Evolutionary conservation across 2,113 vertebrate species (phyloP).

Genomic region (Carettochelys insculpta): DNA sequence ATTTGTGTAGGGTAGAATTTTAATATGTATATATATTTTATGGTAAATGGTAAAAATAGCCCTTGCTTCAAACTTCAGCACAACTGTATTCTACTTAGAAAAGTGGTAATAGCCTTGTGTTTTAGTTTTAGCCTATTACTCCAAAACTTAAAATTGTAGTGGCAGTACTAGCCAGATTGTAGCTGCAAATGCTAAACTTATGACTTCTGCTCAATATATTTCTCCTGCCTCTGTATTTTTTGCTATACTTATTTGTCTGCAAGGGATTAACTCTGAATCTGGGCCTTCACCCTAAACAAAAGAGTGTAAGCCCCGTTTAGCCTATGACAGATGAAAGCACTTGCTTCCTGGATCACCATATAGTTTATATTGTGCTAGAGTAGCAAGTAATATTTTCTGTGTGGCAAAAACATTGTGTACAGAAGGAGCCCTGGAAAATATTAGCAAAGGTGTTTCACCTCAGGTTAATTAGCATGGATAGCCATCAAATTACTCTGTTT

Average conservation of each 20-base stretch:
- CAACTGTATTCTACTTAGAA: not conserved
- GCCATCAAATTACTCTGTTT: not conserved
- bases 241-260: not conserved
- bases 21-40: too few relatives aligned
- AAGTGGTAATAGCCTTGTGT: not conserved
- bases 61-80: not conserved
- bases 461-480: not conserved
- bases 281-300: conserved; percentile 40
- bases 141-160: not conserved
- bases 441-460: not conserved
- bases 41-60: not conserved
- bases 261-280: not conserved
- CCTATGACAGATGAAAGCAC: conserved; percentile 11
- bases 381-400: not conserved
- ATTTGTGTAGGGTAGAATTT: too few relatives aligned
- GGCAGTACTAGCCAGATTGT: not conserved
- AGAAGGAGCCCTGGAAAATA: conserved; percentile 3
- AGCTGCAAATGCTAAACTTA: not conserved
- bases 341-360: conserved; percentile 31
- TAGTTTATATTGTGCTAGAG: not conserved
- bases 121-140: not conserved
- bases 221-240: not conserved
- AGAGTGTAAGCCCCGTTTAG: not conserved
- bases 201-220: conserved; percentile 5
- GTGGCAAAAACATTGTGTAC: not conserved